A percentile compares a stretch with the other conserved stretches of the same genome.
These are phyloP conservation scores for Pipistrellus nathusii DNA, from an alignment of 2,797 vertebrate species.

Conservation along the genomic window DNA sequence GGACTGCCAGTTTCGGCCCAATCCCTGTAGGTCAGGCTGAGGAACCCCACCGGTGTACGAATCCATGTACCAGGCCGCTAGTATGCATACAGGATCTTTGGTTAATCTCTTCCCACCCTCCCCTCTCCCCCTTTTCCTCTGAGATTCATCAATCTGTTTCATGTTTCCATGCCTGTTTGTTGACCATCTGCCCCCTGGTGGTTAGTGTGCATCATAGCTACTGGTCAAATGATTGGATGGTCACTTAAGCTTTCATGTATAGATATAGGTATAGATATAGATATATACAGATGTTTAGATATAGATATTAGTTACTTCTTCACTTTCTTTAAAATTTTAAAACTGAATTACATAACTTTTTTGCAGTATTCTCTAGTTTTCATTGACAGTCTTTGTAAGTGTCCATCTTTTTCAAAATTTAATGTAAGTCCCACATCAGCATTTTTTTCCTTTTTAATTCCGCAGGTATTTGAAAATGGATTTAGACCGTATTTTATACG, in stretches of 20 bases:
- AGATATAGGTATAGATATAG: not conserved
- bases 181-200: too few relatives aligned
- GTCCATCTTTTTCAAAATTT: not conserved
- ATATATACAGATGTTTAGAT: not conserved
- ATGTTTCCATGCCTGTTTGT: too few relatives aligned
- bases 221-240: too few relatives aligned
- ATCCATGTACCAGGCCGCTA: too few relatives aligned
- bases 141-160: too few relatives aligned
- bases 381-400: not conserved
- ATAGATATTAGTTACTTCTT: not conserved
- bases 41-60: too few relatives aligned
- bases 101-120: too few relatives aligned
- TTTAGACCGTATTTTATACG: not conserved
- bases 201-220: too few relatives aligned
- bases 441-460: not conserved
- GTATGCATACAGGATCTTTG: too few relatives aligned
- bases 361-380: constrained; percentile 33
- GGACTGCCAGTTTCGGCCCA: too few relatives aligned
- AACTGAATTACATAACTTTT: not conserved
- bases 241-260: not conserved
- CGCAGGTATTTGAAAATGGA: not conserved
- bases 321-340: constrained; percentile 34
- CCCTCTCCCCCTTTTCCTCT: too few relatives aligned
- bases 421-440: not conserved
- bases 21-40: too few relatives aligned